Evolutionary conservation across 2,888 invertebrate species (phyloP).

Genomic region (Papilio elwesi): DNA sequence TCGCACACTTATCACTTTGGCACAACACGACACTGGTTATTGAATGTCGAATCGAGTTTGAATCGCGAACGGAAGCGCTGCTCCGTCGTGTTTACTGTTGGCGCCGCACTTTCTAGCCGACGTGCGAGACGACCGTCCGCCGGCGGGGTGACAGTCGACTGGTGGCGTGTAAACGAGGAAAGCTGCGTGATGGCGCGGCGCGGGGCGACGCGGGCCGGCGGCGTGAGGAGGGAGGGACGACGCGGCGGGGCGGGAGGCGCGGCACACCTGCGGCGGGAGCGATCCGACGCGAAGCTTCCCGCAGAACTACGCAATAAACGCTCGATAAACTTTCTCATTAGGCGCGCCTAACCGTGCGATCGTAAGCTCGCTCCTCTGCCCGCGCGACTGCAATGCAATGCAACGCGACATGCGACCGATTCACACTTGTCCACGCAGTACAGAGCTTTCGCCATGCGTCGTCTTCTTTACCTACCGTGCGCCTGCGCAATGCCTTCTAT

Average conservation of each 20-base stretch:
- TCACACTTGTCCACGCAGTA: slow-evolving; percentile 59
- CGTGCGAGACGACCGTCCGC: slow-evolving; percentile 58
- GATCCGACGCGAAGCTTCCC: slow-evolving; percentile 76
- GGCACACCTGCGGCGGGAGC: slow-evolving; percentile 76
- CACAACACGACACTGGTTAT: slow-evolving; percentile 75
- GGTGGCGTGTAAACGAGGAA: slow-evolving; percentile 60
- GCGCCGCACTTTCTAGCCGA: slow-evolving; percentile 67
- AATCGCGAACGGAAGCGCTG: slow-evolving; percentile 74
- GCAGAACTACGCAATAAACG: slow-evolving; percentile 83
- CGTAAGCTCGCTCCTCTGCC: slow-evolving; percentile 79
- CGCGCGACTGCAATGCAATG: slow-evolving; percentile 73
- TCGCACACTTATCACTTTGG: slow-evolving; percentile 69
- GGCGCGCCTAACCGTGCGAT: slow-evolving; percentile 83
- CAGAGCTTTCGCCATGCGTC: slow-evolving; percentile 53
- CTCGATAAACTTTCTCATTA: slow-evolving; percentile 85
- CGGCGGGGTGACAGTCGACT: slow-evolving; percentile 78
- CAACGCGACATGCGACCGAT: slow-evolving; percentile 66
- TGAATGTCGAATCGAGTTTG: slow-evolving; percentile 67
- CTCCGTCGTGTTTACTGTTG: slow-evolving; percentile 82
- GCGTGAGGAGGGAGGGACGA: slow-evolving; percentile 50
- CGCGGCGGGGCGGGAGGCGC: slow-evolving; percentile 60
- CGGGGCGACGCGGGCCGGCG: slow-evolving; percentile 52
- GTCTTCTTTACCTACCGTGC: slow-evolving; percentile 24
- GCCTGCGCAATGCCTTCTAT: slow-evolving; percentile 43
- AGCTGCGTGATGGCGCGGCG: slow-evolving; percentile 61